phyloP scores from a whole-genome alignment of 2,113 vertebrate species.

The Rhodinocichla rosea region DNA sequence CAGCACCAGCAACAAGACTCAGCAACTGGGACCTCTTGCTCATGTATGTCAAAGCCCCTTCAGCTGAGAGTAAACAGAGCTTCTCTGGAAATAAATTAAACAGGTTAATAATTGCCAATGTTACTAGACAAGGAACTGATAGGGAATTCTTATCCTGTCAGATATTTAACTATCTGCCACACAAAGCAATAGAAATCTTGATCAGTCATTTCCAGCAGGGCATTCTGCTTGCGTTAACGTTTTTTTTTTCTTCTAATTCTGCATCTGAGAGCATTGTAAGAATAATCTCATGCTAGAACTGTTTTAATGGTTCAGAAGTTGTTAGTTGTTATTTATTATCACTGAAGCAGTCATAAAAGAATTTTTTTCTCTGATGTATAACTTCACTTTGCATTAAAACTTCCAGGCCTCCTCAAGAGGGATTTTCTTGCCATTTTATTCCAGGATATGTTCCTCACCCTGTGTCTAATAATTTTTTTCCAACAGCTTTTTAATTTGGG shows the following conservation, averaged over 20 bases:
- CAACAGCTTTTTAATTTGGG: neutral
- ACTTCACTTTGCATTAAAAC: neutral
- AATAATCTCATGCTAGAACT: neutral
- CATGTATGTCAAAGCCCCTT: neutral
- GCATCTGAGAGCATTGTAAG: neutral
- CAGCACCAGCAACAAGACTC: neutral
- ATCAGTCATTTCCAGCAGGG: neutral
- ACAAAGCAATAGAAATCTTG: neutral
- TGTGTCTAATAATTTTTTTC: neutral
- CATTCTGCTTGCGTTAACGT: neutral
- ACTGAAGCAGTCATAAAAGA: neutral
- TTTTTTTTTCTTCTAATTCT: neutral
- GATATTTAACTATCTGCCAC: neutral
- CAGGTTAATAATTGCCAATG: neutral
- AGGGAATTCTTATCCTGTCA: neutral
- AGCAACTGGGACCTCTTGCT: neutral
- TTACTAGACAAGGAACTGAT: neutral
- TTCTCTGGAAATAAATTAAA: constrained; percentile 1
- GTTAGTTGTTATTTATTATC: neutral
- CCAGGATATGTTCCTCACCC: neutral
- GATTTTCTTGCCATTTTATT: neutral
- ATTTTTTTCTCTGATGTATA: neutral
- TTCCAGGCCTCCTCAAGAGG: neutral
- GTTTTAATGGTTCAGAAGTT: neutral
- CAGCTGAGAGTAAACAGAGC: neutral